Conservation (phyloP, 2,113 vertebrate species). For the Protomyctophum bolini region DNA sequence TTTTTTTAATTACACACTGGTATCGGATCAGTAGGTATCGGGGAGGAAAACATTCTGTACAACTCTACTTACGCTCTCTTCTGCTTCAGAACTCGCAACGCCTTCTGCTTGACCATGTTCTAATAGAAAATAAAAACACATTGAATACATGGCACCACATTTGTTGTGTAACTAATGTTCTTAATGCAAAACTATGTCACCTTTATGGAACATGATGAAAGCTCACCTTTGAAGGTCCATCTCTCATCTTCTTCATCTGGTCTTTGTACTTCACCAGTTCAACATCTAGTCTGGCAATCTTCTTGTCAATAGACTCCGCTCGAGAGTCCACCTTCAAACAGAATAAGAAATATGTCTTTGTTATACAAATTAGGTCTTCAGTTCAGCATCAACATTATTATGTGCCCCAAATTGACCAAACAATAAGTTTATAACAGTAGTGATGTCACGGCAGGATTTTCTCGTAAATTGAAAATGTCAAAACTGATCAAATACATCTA, state of each 20-base stretch:
- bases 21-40: conserved; percentile 56
- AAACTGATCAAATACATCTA: too few relatives aligned
- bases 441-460: too few relatives aligned
- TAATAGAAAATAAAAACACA: conserved; percentile 66
- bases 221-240: conserved; percentile 94
- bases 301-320: conserved; percentile 95
- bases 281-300: conserved; percentile 90
- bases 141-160: too few relatives aligned
- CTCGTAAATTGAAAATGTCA: too few relatives aligned
- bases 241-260: conserved; percentile 99
- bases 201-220: background rate
- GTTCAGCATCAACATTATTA: too few relatives aligned
- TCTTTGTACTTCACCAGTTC: conserved; percentile 97
- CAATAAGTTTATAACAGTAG: too few relatives aligned
- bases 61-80: conserved; percentile 88
- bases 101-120: conserved; percentile 99
- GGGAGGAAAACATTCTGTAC: too few relatives aligned
- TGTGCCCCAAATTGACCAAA: too few relatives aligned
- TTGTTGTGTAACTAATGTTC: background rate
- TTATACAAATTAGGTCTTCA: too few relatives aligned
- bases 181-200: background rate
- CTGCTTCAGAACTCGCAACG: conserved; percentile 94
- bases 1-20: background rate
- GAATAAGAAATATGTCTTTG: background rate
- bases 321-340: conserved; percentile 88